Conservation (phyloP, 2,888 invertebrate species). For the Lysandra bellargus region DNA sequence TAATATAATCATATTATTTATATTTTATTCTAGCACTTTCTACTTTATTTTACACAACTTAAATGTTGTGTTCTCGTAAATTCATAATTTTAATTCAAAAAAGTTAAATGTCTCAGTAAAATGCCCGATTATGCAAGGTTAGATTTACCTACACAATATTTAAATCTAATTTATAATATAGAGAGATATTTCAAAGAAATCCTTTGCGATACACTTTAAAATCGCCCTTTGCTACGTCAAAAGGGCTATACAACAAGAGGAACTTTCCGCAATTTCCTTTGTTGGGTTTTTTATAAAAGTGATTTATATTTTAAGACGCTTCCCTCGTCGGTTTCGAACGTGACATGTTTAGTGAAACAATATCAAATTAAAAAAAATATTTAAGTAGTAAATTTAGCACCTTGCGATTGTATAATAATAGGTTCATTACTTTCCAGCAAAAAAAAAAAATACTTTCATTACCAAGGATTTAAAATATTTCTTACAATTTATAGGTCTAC, state of each 20-base stretch:
- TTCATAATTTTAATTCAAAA: neutral
- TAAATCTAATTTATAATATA: constrained; percentile 5
- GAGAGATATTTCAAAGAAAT: constrained; percentile 10
- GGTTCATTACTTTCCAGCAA: no score
- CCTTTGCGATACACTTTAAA: constrained; percentile 18
- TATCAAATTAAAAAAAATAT: neutral
- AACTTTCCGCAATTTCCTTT: constrained; percentile 30
- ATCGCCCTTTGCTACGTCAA: constrained; percentile 21
- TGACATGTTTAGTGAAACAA: constrained; percentile 6
- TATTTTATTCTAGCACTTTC: no score
- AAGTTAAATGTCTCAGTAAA: neutral
- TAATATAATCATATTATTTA: no score
- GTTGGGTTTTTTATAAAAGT: constrained; percentile 23
- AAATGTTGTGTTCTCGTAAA: no score
- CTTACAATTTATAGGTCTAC: no score
- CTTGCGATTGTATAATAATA: no score
- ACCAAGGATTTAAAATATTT: no score
- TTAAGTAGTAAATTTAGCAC: neutral
- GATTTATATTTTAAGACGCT: constrained; percentile 24
- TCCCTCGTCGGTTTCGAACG: neutral
- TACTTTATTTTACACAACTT: neutral
- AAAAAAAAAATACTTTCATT: no score
- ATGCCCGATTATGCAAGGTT: neutral
- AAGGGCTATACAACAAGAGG: constrained; percentile 27
- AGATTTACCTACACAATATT: neutral